These are phyloP conservation scores for Adelphocoris suturalis DNA, from an alignment of 2,888 invertebrate species.

Conservation along the genomic window DNA sequence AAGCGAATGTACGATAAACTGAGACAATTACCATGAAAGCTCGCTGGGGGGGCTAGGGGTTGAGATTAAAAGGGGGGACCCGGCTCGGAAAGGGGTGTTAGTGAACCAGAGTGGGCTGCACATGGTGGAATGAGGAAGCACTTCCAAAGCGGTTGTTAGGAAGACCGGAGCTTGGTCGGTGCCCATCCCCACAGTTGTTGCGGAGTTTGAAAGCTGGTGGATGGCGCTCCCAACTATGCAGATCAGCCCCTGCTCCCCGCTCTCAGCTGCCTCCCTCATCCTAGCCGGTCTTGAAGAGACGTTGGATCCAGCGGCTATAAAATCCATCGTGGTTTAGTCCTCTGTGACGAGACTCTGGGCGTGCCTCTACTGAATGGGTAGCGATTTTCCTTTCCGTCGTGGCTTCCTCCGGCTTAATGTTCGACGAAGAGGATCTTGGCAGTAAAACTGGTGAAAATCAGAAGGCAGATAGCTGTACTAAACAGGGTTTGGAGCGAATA, in stretches of 20 bases:
- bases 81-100: neutral
- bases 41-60: neutral
- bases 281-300: neutral
- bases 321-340: neutral
- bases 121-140: slow-evolving; percentile 30
- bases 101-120: slow-evolving; percentile 33
- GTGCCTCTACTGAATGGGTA: neutral
- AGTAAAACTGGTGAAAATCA: no score
- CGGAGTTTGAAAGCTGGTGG: slow-evolving; percentile 23
- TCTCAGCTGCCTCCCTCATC: neutral
- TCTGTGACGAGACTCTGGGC: neutral
- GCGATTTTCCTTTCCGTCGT: no score
- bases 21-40: slow-evolving; percentile 37
- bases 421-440: no score
- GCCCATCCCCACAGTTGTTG: slow-evolving; percentile 21
- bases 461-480: no score
- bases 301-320: slow-evolving; percentile 6
- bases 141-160: slow-evolving; percentile 34
- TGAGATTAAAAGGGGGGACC: neutral
- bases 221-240: slow-evolving; percentile 5
- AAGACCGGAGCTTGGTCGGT: neutral
- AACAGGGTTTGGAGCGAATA: no score
- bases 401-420: no score
- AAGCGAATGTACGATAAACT: slow-evolving; percentile 38
- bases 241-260: neutral